Evolutionary conservation across 2,113 vertebrate genomes (phyloP), one percentile per base, ranked within the genome.

Genomic region (Odontophorus gujanensis): DNA sequence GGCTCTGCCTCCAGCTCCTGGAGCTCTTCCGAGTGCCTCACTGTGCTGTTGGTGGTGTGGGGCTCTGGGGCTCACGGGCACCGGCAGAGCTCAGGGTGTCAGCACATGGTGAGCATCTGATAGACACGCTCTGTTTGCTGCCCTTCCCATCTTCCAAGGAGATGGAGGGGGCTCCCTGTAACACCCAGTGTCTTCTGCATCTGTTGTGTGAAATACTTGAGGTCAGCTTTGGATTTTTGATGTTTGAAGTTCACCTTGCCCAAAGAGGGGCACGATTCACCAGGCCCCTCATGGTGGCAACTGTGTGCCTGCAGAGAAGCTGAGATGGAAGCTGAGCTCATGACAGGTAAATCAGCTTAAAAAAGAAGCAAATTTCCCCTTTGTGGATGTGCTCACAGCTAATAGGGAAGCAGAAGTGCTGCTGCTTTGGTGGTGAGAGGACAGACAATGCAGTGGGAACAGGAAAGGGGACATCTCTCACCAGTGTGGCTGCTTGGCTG

Each of bases 31-130:
- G 81, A 87, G 78, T 72, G 77, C 95, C 85, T 96, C 89, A 77
- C 82, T 75, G 90, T 84, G 92, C 92, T 94, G 96, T 96, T 81
- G 95, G 95, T 92, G 95, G 90, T 53, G 75, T 4, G 82, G 92
- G 90, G 90, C 3, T 89, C 79, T 0, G 18, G 91, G 96, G 88
- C 12, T 89, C 85, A 81, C 89, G 93, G 94, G 90, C 83, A 90
- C 95, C 95, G 95, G 81, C n/a, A 1, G 85, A 92, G 92, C 76
- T 26, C 85, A 53, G 93, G 92, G 95, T 93, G 94, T 94, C 95
- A 93, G 92, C 94, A 94, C 93, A 87, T 11, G 12, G 40, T 94
- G 94, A 95, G 92, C 95, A 96, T 75, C 92, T 74, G 96, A 95
- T 96, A 92, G 92, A 92, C 81, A 61, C 22, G 3, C 81, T 90